Evolutionary conservation across 2,888 invertebrate species (phyloP).

Genomic region (Selenia dentaria): DNA sequence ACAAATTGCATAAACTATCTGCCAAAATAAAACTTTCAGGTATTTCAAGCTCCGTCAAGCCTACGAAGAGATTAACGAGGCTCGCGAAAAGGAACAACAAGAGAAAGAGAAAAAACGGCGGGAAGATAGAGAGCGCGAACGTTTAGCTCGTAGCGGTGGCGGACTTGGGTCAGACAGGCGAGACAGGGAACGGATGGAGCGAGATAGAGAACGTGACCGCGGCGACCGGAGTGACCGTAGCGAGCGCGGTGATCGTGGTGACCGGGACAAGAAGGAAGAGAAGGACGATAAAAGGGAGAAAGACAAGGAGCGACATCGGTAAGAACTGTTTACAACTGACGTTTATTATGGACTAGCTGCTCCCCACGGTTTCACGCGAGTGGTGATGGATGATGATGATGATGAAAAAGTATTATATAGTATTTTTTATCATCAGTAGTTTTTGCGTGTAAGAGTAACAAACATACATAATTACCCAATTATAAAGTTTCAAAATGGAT

Average conservation of each 20-base stretch:
- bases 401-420: too few relatives aligned
- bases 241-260: conserved; percentile 38
- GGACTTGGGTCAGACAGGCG: conserved; percentile 72
- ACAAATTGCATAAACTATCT: too few relatives aligned
- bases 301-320: conserved; percentile 30
- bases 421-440: too few relatives aligned
- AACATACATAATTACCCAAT: too few relatives aligned
- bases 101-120: conserved; percentile 78
- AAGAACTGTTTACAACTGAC: not conserved
- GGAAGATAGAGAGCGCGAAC: conserved; percentile 73
- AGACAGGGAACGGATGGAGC: conserved; percentile 73
- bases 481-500: too few relatives aligned
- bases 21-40: too few relatives aligned
- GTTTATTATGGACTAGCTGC: too few relatives aligned
- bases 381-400: too few relatives aligned
- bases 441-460: too few relatives aligned
- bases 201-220: conserved; percentile 66
- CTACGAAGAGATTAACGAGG: conserved; percentile 86
- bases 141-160: conserved; percentile 58
- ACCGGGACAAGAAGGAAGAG: conserved; percentile 35
- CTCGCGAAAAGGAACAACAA: conserved; percentile 86
- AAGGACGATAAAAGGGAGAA: conserved; percentile 25
- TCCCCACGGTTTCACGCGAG: too few relatives aligned
- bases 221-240: conserved; percentile 45
- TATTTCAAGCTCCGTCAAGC: conserved; percentile 89